Base-by-base conservation (phyloP, 2,113 vertebrate genomes). In the Ptilorrhoa leucosticta region DNA sequence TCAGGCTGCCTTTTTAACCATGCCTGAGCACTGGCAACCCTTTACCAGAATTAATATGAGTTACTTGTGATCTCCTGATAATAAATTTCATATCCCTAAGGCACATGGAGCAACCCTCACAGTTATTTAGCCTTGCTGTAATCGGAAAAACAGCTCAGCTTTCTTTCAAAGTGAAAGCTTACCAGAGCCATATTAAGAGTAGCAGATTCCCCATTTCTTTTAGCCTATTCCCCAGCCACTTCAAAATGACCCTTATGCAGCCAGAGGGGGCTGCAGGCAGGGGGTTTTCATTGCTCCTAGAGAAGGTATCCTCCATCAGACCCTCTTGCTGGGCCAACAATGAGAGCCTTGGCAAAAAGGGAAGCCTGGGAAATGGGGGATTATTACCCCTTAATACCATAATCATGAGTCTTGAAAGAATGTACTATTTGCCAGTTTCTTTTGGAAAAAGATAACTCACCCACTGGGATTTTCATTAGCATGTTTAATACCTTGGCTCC, bases 111-210 rank as follows among this genome's bases (percentile, higher is more conserved):
- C 7, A 42, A 26, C 4, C 5, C 50, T 65, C 40, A n/a, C 26
- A 63, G 56, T 30, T 53, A 39, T 63, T 60, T 72, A 39, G 17
- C 26, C 19, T 61, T 60, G 35, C 16, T 7, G 4, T 9, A 76
- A 22, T 28, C 40, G 89, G 63, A 6, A 58, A 87, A 91, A 37
- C 16, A 76, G 33, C 35, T 72, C 58, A 45, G 27, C 3, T 53
- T 76, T n/a, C 42, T 48, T 66, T 63, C 28, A 45, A 71, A 63
- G 23, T 17, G 28, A 77, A 64, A 77, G n/a, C 7, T 45, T 54
- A 58, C 30, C 42, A 48, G 1, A 13, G 31, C 24, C 4, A 2
- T 1, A 1, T 13, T 13, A 58, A 63, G 28, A 83, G 31, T 10
- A 87, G 26, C 10, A 48, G 22, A 47, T 28, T 86, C 39, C 3